A percentile compares a stretch with the other conserved stretches of the same genome.
Conservation (phyloP, 2,888 invertebrate species). For the Hecatera dysodea region DNA sequence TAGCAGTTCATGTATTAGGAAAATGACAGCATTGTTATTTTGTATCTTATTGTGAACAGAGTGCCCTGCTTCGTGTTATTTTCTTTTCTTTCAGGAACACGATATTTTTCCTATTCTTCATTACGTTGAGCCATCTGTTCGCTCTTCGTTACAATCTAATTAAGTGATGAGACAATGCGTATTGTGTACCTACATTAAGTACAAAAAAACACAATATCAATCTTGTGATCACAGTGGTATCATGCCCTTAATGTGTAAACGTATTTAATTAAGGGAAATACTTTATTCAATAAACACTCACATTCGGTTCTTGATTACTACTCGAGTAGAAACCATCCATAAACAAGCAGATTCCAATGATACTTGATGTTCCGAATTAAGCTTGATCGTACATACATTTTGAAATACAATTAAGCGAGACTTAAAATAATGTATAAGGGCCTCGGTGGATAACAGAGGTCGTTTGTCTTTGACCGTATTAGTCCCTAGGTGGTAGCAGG, state of each 20-base stretch:
- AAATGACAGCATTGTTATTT: neutral
- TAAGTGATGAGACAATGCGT: slow-evolving; percentile 46
- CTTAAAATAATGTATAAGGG: slow-evolving; percentile 33
- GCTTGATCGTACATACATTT: neutral
- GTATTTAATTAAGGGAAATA: slow-evolving; percentile 34
- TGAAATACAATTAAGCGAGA: slow-evolving; percentile 11
- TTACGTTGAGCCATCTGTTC: slow-evolving; percentile 53
- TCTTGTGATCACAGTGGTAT: slow-evolving; percentile 25
- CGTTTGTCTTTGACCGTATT: slow-evolving; percentile 34
- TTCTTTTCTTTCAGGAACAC: slow-evolving; percentile 23
- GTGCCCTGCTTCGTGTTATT: slow-evolving; percentile 10
- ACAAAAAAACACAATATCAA: slow-evolving; percentile 43
- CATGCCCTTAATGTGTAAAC: slow-evolving; percentile 31
- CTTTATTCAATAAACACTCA: slow-evolving; percentile 29
- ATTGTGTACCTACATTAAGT: slow-evolving; percentile 35
- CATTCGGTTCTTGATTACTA: slow-evolving; percentile 35
- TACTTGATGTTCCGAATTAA: slow-evolving; percentile 25
- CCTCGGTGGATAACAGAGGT: neutral
- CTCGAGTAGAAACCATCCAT: slow-evolving; percentile 35
- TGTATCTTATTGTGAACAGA: slow-evolving; percentile 26
- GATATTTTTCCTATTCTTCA: slow-evolving; percentile 44
- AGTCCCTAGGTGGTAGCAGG: slow-evolving; percentile 23
- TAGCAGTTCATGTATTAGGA: slow-evolving; percentile 25
- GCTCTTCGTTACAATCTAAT: slow-evolving; percentile 52
- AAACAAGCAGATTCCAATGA: slow-evolving; percentile 29